Base-by-base conservation (phyloP, 2,888 invertebrate species). In the Cerceris rybyensis region DNA sequence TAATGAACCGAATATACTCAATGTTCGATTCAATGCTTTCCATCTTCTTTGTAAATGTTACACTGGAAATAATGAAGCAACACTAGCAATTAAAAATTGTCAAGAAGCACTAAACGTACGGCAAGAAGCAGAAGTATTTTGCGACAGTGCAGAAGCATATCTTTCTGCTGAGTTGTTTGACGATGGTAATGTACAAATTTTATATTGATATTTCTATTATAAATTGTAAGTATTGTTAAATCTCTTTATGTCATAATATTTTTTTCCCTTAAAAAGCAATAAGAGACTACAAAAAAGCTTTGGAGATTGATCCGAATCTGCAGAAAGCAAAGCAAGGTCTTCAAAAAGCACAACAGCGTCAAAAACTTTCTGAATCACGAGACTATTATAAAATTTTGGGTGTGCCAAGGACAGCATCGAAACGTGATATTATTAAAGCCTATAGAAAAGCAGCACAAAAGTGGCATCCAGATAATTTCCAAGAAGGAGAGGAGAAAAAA, bases 391-490 rank as follows among this genome's bases (percentile, higher is more conserved):
- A 99, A 93, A 99, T 99, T 87, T 94, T 99, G 69, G 97, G 96
- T 13, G 98, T 99, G 0, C 96, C 97, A 90, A 95, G 98, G 90
- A 95, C 95, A 66, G 99, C 99, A 2, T 95, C 94, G 63, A 99
- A 99, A 93, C 96, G 96, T 89, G 98, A 99, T 92, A 98, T 99
- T 57, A 94, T 95, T 13, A 99, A 99, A 94, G 99, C 98, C 16
- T 99, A 99, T 93, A 95, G 99, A 83, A 98, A 98, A 93, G 95
- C 98, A 66, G 99, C 99, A 13, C 98, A 98, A 93, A 97, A 98
- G 93, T 99, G 99, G 99, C 99, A 99, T 93, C 99, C 99, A 0
- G 99, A 99, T 93, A 98, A 97, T 93, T 99, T 96, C 93, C 95
- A 94, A 67, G 94, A 94, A 64, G 96, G 95, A 11, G 96, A 97